Evolutionary conservation across 2,113 vertebrate species (phyloP).

Genomic region (Litocranius walleri): DNA sequence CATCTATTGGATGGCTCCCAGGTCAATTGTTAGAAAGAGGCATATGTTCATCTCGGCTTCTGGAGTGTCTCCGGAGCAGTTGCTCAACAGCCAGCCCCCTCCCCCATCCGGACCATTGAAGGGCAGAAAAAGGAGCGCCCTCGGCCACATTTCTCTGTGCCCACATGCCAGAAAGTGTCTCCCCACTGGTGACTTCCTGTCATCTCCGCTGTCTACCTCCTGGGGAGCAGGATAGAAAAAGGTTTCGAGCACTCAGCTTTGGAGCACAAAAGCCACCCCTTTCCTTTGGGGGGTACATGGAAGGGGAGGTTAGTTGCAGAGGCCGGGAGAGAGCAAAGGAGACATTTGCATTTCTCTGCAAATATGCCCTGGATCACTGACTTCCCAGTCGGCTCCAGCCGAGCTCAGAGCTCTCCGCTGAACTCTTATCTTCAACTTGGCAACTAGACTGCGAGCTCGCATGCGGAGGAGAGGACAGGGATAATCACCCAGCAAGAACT

Average conservation of each 20-base stretch:
- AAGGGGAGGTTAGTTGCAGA: constrained; percentile 22
- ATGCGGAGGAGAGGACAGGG: constrained; percentile 3
- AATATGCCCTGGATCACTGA: constrained; percentile 6
- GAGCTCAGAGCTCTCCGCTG: constrained; percentile 30
- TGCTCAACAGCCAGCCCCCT: constrained; percentile 68
- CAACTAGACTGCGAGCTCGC: not conserved
- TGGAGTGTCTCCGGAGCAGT: constrained; percentile 71
- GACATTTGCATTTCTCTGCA: constrained; percentile 43
- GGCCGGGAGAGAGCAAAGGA: constrained; percentile 15
- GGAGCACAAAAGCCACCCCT: constrained; percentile 27
- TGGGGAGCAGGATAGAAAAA: not conserved
- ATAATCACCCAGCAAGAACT: constrained; percentile 10
- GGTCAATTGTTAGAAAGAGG: constrained; percentile 75
- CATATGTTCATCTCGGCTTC: constrained; percentile 65
- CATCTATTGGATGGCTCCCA: constrained; percentile 69
- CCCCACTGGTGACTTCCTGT: constrained; percentile 39
- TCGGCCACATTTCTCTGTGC: constrained; percentile 22
- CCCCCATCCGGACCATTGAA: constrained; percentile 62
- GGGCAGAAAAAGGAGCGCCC: constrained; percentile 59
- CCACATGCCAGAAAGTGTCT: constrained; percentile 10
- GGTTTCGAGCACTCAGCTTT: not conserved
- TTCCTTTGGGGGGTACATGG: constrained; percentile 26
- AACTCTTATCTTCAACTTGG: constrained; percentile 67
- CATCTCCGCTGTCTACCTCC: constrained; percentile 7
- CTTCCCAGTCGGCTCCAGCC: not conserved